Conservation (phyloP, 1,140 invertebrate genomes). For the Eumaeus atala region DNA sequence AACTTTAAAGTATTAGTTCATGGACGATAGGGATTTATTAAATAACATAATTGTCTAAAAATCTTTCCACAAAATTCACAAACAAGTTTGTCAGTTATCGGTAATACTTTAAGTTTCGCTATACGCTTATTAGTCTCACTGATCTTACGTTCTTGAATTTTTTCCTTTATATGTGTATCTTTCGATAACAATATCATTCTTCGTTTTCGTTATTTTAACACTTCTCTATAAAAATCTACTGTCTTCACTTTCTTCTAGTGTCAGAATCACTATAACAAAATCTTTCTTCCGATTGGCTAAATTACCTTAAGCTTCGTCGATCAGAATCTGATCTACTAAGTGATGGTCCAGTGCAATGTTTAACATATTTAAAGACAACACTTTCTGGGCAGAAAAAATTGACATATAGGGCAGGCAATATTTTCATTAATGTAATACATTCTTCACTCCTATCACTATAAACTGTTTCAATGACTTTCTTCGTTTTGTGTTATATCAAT, state of each 20-base stretch:
- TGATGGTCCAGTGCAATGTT: slow-evolving; percentile 68
- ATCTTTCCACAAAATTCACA: slow-evolving; percentile 69
- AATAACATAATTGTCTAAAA: slow-evolving; percentile 67
- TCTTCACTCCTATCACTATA: slow-evolving; percentile 44
- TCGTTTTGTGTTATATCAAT: slow-evolving; percentile 34
- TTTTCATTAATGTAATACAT: slow-evolving; percentile 62
- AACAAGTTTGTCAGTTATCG: slow-evolving; percentile 39
- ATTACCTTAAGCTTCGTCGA: slow-evolving; percentile 41
- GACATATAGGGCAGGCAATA: slow-evolving; percentile 69
- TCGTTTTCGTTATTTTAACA: slow-evolving; percentile 31
- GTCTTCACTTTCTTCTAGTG: slow-evolving; percentile 38
- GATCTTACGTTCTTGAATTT: slow-evolving; percentile 28
- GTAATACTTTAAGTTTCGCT: slow-evolving; percentile 25
- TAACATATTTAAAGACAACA: slow-evolving; percentile 71
- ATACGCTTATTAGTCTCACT: slow-evolving; percentile 27
- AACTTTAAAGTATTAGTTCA: no score
- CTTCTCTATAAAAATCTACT: slow-evolving; percentile 32
- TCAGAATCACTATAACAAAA: slow-evolving; percentile 39
- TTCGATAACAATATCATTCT: slow-evolving; percentile 46
- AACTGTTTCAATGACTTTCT: slow-evolving; percentile 37
- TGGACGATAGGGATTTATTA: no score
- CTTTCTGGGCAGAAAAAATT: slow-evolving; percentile 68
- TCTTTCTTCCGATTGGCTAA: slow-evolving; percentile 40
- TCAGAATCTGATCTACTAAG: slow-evolving; percentile 59
- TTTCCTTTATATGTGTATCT: slow-evolving; percentile 48